A percentile compares a stretch with the other conserved stretches of the same genome.
Evolutionary conservation across 2,113 vertebrate species (phyloP).

Genomic region (Urocitellus parryii): DNA sequence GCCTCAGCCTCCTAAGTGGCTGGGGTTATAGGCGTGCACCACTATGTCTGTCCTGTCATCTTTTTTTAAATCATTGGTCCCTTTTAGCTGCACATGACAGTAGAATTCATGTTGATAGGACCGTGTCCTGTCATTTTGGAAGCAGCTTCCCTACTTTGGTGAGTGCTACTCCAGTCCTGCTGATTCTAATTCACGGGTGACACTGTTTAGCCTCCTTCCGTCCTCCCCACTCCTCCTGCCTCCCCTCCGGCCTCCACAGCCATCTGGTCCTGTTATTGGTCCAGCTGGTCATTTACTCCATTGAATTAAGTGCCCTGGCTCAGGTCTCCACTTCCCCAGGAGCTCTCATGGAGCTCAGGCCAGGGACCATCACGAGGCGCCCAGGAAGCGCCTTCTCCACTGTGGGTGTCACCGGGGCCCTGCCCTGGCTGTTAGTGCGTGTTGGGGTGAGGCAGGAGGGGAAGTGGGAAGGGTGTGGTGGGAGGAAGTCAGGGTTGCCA

Average conservation of each 20-base stretch:
- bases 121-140: neutral
- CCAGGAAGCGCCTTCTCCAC: fast-evolving
- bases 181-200: neutral
- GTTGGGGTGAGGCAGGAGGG: neutral
- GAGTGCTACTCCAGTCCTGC: neutral
- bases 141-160: neutral
- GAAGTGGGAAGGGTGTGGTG: conserved; percentile 23
- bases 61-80: too few relatives aligned
- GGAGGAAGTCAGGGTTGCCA: conserved; percentile 34
- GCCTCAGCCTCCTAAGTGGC: neutral
- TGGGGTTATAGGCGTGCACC: neutral
- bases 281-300: neutral
- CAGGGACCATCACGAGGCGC: neutral
- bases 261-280: neutral
- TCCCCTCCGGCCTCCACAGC: neutral
- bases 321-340: neutral
- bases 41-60: too few relatives aligned
- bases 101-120: too few relatives aligned
- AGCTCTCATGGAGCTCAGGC: neutral
- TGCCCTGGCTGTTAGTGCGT: neutral
- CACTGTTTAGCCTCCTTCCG: neutral
- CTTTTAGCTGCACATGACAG: too few relatives aligned
- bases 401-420: neutral
- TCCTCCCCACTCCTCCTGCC: too few relatives aligned
- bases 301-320: neutral